Evolutionary conservation across 2,113 vertebrate genomes (phyloP).

Genomic region (Protobothrops flavoviridis): DNA sequence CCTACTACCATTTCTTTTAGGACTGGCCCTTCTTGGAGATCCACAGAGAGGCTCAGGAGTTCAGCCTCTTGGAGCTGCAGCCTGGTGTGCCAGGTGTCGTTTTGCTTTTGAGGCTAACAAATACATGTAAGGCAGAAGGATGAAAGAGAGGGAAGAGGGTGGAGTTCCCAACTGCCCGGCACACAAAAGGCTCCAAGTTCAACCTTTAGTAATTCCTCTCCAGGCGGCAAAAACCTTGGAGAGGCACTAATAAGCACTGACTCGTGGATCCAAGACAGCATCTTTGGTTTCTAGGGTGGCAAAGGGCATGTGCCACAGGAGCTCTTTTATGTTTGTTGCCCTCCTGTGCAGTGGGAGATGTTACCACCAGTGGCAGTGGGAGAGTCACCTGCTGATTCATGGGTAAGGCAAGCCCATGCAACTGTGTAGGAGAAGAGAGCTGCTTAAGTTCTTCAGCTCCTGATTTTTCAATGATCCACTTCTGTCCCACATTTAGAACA

Average conservation of each 20-base stretch:
- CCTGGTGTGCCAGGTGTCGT: background rate
- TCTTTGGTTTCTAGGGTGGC: background rate
- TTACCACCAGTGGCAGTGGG: background rate
- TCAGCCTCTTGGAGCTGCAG: background rate
- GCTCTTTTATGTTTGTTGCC: background rate
- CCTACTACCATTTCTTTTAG: background rate
- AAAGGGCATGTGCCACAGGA: background rate
- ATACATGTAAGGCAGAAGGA: background rate
- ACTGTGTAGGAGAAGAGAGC: background rate
- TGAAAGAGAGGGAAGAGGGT: background rate
- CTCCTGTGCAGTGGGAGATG: background rate
- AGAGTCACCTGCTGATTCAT: background rate
- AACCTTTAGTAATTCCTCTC: background rate
- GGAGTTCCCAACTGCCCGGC: background rate
- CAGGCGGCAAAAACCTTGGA: background rate
- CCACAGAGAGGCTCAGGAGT: background rate
- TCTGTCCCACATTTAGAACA: background rate
- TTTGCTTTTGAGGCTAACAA: background rate
- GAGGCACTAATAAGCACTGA: background rate
- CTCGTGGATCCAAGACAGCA: background rate
- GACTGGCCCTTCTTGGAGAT: background rate
- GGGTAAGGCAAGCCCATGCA: background rate
- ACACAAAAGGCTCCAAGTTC: background rate
- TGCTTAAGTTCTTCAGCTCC: background rate
- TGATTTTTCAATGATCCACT: background rate